A percentile compares a stretch with the other conserved stretches of the same genome.
Evolutionary conservation across 2,113 vertebrate genomes (phyloP).

Genomic region (Hyla sarda): DNA sequence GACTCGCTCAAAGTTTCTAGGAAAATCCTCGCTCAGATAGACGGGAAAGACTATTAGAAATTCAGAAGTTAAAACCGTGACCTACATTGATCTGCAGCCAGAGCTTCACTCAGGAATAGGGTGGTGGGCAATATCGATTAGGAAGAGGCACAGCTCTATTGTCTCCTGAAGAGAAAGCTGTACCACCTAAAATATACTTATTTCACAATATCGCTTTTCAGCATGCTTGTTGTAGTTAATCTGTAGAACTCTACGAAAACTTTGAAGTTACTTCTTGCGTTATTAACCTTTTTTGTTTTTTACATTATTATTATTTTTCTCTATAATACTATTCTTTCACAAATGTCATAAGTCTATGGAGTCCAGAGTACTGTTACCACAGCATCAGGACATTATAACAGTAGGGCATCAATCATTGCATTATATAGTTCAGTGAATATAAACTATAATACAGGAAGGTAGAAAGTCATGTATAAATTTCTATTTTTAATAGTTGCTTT

Average conservation of each 20-base stretch:
- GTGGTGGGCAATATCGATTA: not conserved
- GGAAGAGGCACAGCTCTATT: too few species aligned
- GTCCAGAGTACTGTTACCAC: not conserved
- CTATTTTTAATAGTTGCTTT: slow-evolving; percentile 47
- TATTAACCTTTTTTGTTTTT: not conserved
- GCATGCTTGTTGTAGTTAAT: not conserved
- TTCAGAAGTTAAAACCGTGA: not conserved
- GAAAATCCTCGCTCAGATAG: not conserved
- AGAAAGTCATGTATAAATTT: slow-evolving; percentile 24
- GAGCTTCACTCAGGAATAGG: not conserved
- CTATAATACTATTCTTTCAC: not conserved
- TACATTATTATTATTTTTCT: not conserved
- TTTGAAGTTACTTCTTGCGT: not conserved
- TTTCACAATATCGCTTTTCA: not conserved
- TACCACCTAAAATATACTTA: too few species aligned
- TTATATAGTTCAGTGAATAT: slow-evolving; percentile 6
- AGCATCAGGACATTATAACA: not conserved
- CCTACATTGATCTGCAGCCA: not conserved
- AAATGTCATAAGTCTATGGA: not conserved
- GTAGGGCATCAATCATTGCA: slow-evolving; percentile 9
- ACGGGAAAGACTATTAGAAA: not conserved
- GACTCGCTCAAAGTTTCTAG: not conserved
- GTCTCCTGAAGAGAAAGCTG: too few species aligned
- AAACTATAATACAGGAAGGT: slow-evolving; percentile 17
- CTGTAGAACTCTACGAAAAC: not conserved